Evolutionary conservation across 1,140 invertebrate species (phyloP), one percentile per base, ranked within the genome.

Genomic region (Ruditapes philippinarum): DNA sequence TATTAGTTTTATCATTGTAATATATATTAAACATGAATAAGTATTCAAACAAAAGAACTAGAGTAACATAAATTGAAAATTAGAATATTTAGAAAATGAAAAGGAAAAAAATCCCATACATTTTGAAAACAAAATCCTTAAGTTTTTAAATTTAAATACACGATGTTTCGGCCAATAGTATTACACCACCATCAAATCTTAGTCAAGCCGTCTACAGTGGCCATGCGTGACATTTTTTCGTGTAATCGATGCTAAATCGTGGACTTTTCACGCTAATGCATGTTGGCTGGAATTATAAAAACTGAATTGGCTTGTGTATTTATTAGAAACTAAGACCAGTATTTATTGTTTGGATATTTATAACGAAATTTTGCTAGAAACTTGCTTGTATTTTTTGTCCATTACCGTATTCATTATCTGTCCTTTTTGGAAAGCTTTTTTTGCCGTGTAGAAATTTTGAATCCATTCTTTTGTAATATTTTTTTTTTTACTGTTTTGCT

Each of bases 321-420:
- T 73, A 84, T 73, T 70, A 62, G 65, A 73, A 54, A 74, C 42
- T 84, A 70, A 84, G 82, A 84, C 68, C 82, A 84, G 82, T 73
- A 73, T 84, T 73, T 84, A 84, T 84, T 84, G 82, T 84, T 84
- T 84, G 82, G 79, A 84, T 49, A 70, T 81, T n/a, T 40, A 84
- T 74, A 84, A 84, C 82, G 65, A 84, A 84, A 84, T 84, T 45
- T 82, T 84, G 82, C 82, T 84, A 84, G 82, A 73, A 65, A 82
- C 82, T n/a, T 84, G 82, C 82, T 84, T 84, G 82, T 84, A n/a
- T n/a, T 73, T 84, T 65, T 68, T 82, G 80, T 82, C 60, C 62
- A 82, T 82, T 38, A 45, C 31, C 36, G 31, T 57, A 79, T 38
- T 74, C 45, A 40, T 42, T 51, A 45, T 45, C 36, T 82, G 80